A percentile compares a stretch with the other conserved stretches of the same genome.
Conservation (phyloP, 2,113 vertebrate species). For the Chascanopsetta lugubris region DNA sequence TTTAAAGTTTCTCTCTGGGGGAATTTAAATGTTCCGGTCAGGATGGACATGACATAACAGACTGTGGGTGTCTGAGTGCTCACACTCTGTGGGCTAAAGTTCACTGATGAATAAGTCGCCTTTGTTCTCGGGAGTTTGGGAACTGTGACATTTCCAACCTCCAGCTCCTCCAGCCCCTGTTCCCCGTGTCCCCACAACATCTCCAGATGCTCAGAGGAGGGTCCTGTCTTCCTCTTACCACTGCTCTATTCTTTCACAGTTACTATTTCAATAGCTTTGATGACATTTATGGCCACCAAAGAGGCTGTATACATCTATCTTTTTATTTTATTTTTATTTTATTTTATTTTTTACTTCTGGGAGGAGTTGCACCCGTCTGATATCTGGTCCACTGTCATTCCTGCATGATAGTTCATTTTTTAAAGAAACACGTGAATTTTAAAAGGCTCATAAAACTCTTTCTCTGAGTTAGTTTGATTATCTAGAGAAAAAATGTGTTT, state of each 20-base stretch:
- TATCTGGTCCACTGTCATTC: neutral
- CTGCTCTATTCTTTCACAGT: slow-evolving; percentile 63
- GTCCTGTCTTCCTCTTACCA: slow-evolving; percentile 60
- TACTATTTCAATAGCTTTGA: slow-evolving; percentile 44
- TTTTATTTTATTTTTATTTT: neutral
- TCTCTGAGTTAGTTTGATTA: too few relatives aligned
- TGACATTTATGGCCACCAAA: slow-evolving; percentile 21
- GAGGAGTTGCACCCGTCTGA: neutral
- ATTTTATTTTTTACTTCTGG: neutral
- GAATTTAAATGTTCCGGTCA: slow-evolving; percentile 42
- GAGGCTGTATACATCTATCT: neutral
- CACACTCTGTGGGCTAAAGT: slow-evolving; percentile 61
- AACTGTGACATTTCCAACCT: slow-evolving; percentile 66
- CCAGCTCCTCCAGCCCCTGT: slow-evolving; percentile 14
- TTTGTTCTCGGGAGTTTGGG: slow-evolving; percentile 72
- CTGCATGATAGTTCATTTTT: neutral
- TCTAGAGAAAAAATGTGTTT: too few relatives aligned
- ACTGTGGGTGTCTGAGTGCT: slow-evolving; percentile 53
- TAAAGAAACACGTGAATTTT: neutral
- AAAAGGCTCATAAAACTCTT: neutral
- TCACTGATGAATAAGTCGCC: slow-evolving; percentile 66
- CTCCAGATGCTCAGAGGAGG: slow-evolving; percentile 74
- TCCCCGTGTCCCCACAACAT: slow-evolving; percentile 29
- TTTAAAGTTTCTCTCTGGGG: slow-evolving; percentile 19
- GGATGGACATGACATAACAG: slow-evolving; percentile 32